Evolutionary conservation across 2,797 vertebrate species (phyloP).

Genomic region (Falco novaeseelandiae): DNA sequence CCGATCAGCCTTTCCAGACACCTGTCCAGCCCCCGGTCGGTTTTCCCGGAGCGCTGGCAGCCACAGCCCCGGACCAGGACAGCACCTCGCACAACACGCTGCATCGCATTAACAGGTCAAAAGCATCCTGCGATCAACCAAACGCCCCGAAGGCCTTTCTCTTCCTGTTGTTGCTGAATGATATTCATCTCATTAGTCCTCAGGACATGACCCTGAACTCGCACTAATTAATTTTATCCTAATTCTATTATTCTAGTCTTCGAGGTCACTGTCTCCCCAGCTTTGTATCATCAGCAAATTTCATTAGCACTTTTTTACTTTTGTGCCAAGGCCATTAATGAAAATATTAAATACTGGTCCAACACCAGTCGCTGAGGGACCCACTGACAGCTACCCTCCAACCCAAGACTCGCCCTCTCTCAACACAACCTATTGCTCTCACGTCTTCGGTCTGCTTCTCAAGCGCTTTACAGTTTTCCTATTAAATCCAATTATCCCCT

Average conservation of each 20-base stretch:
- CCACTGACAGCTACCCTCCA: neutral
- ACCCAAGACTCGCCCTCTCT: neutral
- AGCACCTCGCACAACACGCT: neutral
- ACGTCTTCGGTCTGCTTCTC: rapidly evolving
- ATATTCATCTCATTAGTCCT: neutral
- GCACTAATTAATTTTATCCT: neutral
- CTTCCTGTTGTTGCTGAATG: neutral
- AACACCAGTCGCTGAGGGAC: neutral
- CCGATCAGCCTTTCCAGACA: neutral
- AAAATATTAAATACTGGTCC: neutral
- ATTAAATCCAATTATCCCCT: neutral
- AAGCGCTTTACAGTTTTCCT: neutral
- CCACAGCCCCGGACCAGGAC: neutral
- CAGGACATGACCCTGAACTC: neutral
- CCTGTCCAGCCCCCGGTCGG: neutral
- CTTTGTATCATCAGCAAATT: neutral
- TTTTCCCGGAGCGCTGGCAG: neutral
- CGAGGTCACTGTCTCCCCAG: neutral
- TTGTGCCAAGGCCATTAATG: neutral
- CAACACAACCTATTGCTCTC: neutral
- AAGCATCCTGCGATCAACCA: neutral
- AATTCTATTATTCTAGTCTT: neutral
- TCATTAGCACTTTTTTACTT: neutral
- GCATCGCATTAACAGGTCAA: neutral
- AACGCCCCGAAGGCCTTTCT: neutral